Percentiles rank a stretch among this genome's conserved stretches.
Evolutionary conservation across 2,113 vertebrate species (phyloP).

Genomic region (Anoura caudifer): DNA sequence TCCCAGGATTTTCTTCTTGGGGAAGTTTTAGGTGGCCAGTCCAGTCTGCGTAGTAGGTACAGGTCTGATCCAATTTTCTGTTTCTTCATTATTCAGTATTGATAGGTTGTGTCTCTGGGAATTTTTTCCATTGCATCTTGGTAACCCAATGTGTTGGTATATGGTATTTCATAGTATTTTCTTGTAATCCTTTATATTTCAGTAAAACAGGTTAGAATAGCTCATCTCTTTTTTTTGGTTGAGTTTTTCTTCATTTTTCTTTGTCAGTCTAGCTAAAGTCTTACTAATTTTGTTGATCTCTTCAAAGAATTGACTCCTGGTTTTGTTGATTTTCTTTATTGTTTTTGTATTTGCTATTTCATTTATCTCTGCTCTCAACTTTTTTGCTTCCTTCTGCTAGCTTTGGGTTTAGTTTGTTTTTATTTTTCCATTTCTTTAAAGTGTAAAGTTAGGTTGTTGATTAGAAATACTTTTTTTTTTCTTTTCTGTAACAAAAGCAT

Average conservation of each 20-base stretch:
- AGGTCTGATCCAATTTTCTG: background rate
- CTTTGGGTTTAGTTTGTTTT: background rate
- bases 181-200: background rate
- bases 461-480: background rate
- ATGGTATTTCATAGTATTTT: background rate
- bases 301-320: background rate
- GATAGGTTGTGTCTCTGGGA: background rate
- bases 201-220: background rate
- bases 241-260: background rate
- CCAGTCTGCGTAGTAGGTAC: background rate
- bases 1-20: background rate
- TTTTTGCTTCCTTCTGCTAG: background rate
- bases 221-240: background rate
- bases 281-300: background rate
- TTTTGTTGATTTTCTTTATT: background rate
- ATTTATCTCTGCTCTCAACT: background rate
- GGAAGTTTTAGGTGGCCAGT: background rate
- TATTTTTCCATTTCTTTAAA: background rate
- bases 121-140: background rate
- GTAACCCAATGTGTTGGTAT: background rate
- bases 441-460: background rate
- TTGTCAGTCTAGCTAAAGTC: background rate
- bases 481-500: background rate
- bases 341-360: background rate
- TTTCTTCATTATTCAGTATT: background rate